A percentile compares a stretch with the other conserved stretches of the same genome.
phyloP scores from a whole-genome alignment of 1,140 invertebrate species.

The Brachionus koreanus region DNA sequence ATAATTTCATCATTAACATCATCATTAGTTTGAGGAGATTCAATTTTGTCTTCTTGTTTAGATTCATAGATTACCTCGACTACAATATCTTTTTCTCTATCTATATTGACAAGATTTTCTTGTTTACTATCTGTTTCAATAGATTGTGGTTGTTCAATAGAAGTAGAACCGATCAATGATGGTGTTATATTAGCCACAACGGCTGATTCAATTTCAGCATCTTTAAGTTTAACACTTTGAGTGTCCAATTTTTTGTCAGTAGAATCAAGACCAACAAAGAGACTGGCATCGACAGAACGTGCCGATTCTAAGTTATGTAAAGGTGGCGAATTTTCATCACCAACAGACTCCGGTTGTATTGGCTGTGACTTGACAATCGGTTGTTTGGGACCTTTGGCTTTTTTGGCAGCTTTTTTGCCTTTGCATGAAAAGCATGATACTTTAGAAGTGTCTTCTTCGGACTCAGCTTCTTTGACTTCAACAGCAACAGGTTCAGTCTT shows the following conservation, averaged over 20 bases:
- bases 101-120: background rate
- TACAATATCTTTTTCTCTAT: background rate
- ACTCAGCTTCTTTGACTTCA: background rate
- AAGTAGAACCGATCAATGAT: conserved; percentile 10
- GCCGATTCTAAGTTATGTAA: background rate
- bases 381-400: background rate
- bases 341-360: background rate
- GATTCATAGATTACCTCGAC: background rate
- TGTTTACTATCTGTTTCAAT: background rate
- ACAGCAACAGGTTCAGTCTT: background rate
- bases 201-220: background rate
- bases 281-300: background rate
- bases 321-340: background rate
- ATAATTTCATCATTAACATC: background rate
- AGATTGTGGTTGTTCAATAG: background rate
- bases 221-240: background rate
- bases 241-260: background rate
- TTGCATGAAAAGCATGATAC: conserved; percentile 13
- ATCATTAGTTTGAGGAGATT: background rate
- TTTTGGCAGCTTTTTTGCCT: conserved; percentile 14
- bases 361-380: background rate
- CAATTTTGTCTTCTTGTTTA: background rate
- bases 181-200: background rate
- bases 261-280: background rate
- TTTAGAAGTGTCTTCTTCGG: background rate